phyloP scores from a whole-genome alignment of 2,113 vertebrate species.

The Nothobranchius furzeri region DNA sequence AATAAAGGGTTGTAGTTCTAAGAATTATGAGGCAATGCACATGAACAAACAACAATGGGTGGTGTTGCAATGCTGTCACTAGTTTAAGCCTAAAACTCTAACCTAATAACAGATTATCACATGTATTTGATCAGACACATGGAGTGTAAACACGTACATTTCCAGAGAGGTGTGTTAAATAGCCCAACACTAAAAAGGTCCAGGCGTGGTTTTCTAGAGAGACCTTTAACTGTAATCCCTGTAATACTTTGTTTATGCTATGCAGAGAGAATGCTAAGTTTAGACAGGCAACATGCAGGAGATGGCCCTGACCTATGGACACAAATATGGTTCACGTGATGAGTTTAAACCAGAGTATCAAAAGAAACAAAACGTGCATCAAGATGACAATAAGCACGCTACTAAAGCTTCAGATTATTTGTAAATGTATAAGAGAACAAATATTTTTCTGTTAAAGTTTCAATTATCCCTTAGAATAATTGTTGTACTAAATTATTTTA shows the following conservation, averaged over 20 bases:
- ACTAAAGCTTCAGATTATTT: too few species aligned
- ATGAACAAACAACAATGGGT: not conserved
- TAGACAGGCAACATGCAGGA: constrained; percentile 25
- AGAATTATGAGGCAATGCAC: not conserved
- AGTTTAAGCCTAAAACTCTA: not conserved
- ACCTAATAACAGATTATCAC: not conserved
- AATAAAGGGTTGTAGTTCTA: not conserved
- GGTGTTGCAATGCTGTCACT: not conserved
- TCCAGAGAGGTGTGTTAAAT: not conserved
- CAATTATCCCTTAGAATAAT: too few species aligned
- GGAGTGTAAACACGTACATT: not conserved
- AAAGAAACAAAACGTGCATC: not conserved
- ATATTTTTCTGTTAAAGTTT: too few species aligned
- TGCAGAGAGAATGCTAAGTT: constrained; percentile 24
- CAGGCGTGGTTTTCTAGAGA: constrained; percentile 15
- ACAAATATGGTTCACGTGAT: not conserved
- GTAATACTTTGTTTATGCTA: constrained; percentile 43
- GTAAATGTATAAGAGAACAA: too few species aligned
- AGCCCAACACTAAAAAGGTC: not conserved
- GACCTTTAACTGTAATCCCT: constrained; percentile 33
- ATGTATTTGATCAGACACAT: not conserved
- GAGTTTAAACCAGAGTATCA: not conserved
- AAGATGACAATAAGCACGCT: not conserved
- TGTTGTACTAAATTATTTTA: too few species aligned
- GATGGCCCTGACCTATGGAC: constrained; percentile 4